Evolutionary conservation across 2,797 vertebrate genomes (phyloP).

Genomic region (Tauraco hartlaubi): DNA sequence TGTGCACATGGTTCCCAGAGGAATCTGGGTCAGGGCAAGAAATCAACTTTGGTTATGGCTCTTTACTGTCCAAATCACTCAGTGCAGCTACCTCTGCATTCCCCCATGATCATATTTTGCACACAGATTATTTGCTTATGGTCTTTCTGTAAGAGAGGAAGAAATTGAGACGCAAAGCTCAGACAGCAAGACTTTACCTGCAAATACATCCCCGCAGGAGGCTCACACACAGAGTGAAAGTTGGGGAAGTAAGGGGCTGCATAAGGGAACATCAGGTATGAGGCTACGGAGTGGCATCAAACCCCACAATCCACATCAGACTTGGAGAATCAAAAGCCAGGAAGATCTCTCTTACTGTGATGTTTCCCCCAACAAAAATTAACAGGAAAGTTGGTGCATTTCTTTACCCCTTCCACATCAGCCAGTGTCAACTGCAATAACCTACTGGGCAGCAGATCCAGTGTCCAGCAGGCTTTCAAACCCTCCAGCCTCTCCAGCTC

Average conservation of each 20-base stretch:
- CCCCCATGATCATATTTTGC: not conserved
- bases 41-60: constrained; percentile 41
- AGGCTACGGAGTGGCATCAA: not conserved
- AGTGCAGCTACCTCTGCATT: not conserved
- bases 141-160: not conserved
- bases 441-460: not conserved
- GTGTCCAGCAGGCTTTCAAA: not conserved
- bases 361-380: not conserved
- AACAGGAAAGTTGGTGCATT: not conserved
- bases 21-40: constrained; percentile 40
- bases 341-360: not conserved
- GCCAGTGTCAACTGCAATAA: not conserved
- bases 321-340: not conserved
- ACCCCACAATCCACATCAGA: not conserved
- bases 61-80: constrained; percentile 1
- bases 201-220: not conserved
- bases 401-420: not conserved
- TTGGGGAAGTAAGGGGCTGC: not conserved
- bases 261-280: not conserved
- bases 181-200: not conserved
- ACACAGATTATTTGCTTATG: constrained; percentile 19
- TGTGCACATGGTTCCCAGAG: not conserved
- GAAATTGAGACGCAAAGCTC: not conserved
- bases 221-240: not conserved
- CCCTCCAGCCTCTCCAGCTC: not conserved